These are phyloP conservation scores for Pelecanus crispus DNA, from an alignment of 2,113 vertebrate species.

Conservation along the genomic window DNA sequence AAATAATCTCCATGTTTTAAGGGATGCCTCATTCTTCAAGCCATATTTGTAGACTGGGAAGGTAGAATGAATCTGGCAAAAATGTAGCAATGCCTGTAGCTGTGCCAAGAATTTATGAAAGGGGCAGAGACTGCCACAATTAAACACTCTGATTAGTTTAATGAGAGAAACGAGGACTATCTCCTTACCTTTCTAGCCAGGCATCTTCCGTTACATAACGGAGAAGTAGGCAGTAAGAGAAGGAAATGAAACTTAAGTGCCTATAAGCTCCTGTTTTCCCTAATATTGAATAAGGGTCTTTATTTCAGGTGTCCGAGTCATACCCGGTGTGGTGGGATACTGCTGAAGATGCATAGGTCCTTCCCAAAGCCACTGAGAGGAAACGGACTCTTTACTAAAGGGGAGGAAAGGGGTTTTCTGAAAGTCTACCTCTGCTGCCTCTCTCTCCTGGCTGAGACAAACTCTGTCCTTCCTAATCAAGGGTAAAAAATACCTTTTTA, in stretches of 20 bases:
- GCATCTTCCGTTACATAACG: background rate
- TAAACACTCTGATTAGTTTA: conserved; percentile 29
- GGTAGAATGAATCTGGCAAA: background rate
- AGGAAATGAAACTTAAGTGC: conserved; percentile 20
- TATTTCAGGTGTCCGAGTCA: background rate
- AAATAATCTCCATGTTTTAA: conserved; percentile 42
- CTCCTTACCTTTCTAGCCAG: conserved; percentile 46
- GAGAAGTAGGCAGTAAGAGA: background rate
- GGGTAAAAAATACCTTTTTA: background rate
- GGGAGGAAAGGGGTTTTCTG: background rate
- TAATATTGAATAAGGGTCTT: conserved; percentile 9
- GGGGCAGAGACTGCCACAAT: background rate
- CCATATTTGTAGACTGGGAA: background rate
- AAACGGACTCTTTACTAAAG: background rate
- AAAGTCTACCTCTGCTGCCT: background rate
- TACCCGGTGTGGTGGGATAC: background rate
- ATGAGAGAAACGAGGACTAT: background rate
- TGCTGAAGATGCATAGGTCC: background rate
- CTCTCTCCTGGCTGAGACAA: background rate
- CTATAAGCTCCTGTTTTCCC: background rate
- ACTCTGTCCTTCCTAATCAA: background rate
- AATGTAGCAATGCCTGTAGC: background rate
- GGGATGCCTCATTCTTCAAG: background rate
- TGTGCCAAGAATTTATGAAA: background rate
- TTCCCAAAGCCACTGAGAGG: background rate